phyloP scores from a whole-genome alignment of 2,888 invertebrate species.

The Drosophila gaucha region DNA sequence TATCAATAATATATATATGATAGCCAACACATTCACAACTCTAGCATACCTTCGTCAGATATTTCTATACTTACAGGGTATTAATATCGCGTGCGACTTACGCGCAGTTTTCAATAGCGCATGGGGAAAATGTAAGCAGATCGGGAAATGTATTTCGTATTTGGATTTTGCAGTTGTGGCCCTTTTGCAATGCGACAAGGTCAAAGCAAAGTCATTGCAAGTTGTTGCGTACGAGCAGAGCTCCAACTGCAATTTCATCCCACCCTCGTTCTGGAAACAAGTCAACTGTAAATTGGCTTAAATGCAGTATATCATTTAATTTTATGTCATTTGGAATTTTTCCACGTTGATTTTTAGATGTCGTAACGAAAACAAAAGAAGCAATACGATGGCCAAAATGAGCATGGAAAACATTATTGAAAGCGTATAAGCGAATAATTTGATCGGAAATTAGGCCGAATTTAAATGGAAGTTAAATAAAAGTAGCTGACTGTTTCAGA shows the following conservation, averaged over 20 bases:
- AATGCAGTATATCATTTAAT: slow-evolving; percentile 63
- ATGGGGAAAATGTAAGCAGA: slow-evolving; percentile 36
- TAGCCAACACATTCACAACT: too few species aligned
- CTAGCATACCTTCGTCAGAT: too few species aligned
- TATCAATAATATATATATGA: too few species aligned
- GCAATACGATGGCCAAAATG: too few species aligned
- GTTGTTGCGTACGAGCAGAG: slow-evolving; percentile 52
- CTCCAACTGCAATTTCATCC: slow-evolving; percentile 12
- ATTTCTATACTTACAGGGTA: slow-evolving; percentile 10
- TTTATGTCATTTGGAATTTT: slow-evolving; percentile 44
- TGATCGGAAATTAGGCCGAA: too few species aligned
- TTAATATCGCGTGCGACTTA: slow-evolving; percentile 57
- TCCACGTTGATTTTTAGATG: slow-evolving; percentile 31
- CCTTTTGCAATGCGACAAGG: slow-evolving; percentile 52
- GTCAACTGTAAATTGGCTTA: slow-evolving; percentile 78
- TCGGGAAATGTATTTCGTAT: slow-evolving; percentile 43
- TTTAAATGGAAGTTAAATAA: too few species aligned
- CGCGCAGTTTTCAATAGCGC: slow-evolving; percentile 55
- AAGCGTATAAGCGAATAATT: too few species aligned
- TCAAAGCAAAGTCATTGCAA: slow-evolving; percentile 69
- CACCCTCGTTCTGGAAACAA: slow-evolving; percentile 35
- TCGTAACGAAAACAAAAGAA: not conserved
- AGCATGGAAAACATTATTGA: too few species aligned
- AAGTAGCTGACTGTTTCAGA: too few species aligned
- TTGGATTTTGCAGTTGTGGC: slow-evolving; percentile 36